Conservation (phyloP, 1,140 invertebrate genomes). For the Ceratosolen fusciceps region DNA sequence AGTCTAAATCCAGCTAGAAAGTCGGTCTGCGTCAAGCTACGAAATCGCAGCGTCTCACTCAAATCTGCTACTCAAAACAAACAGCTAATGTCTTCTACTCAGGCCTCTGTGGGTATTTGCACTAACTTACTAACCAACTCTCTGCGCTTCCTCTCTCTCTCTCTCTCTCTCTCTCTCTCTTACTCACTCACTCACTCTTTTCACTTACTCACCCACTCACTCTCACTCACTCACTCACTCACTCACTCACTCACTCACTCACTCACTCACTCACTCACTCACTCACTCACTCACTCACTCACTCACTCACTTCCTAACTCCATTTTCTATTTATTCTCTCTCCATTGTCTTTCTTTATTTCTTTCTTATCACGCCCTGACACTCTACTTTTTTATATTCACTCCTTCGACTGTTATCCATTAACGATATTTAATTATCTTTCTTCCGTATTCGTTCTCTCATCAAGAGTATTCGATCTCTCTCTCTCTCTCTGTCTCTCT, state of each 20-base stretch:
- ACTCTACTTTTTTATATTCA: too few species aligned
- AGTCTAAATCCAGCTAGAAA: constrained; percentile 74
- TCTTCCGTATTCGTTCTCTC: too few species aligned
- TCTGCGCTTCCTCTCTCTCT: constrained; percentile 50
- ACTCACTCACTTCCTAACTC: too few species aligned
- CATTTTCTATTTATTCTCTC: too few species aligned
- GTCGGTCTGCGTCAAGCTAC: constrained; percentile 66
- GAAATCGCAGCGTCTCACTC: constrained; percentile 68
- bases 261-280: too few species aligned
- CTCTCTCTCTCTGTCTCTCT: constrained; percentile 27
- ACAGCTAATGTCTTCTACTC: constrained; percentile 68
- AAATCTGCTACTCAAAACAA: constrained; percentile 68
- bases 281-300: too few species aligned
- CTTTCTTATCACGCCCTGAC: too few species aligned
- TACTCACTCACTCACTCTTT: background rate
- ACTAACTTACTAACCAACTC: constrained; percentile 67
- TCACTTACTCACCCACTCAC: background rate
- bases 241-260: too few species aligned
- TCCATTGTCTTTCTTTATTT: too few species aligned
- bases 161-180: constrained; percentile 1
- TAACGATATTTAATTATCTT: too few species aligned
- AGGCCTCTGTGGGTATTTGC: constrained; percentile 70
- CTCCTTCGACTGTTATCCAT: too few species aligned
- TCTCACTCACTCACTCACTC: background rate
- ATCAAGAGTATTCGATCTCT: too few species aligned